Conservation (phyloP, 2,113 vertebrate genomes). For the Smithornis capensis region DNA sequence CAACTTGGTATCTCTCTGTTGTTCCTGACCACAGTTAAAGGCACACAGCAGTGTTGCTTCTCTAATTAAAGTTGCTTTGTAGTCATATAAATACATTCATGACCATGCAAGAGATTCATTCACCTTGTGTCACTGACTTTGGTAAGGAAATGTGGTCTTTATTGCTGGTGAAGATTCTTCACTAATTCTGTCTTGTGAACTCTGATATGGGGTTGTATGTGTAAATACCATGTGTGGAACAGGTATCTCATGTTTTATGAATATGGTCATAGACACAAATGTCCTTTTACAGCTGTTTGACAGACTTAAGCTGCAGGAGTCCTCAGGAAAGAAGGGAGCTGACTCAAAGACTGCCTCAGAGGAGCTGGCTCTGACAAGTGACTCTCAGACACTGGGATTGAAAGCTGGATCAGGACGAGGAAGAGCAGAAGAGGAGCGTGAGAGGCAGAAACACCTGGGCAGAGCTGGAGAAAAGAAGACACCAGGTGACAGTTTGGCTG, state of each 20-base stretch:
- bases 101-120: neutral
- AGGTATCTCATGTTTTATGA: neutral
- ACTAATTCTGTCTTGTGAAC: neutral
- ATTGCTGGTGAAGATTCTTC: neutral
- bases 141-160: neutral
- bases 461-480: conserved; percentile 61
- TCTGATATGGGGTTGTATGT: neutral
- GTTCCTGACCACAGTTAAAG: neutral
- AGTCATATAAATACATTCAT: neutral
- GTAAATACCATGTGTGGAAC: neutral
- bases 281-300: conserved; percentile 86
- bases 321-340: conserved; percentile 66
- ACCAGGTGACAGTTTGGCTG: conserved; percentile 41
- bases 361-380: conserved; percentile 64
- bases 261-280: neutral
- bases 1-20: neutral
- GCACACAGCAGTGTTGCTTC: neutral
- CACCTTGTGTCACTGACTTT: neutral
- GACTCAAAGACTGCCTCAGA: conserved; percentile 63
- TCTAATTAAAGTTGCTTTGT: neutral
- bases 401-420: conserved; percentile 65
- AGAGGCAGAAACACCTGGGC: conserved; percentile 24
- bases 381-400: conserved; percentile 56
- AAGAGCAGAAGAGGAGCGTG: conserved; percentile 29
- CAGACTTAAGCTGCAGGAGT: conserved; percentile 87